Percentiles rank a stretch among this genome's conserved stretches.
These are phyloP conservation scores for Indri indri DNA, from an alignment of 2,113 vertebrate species.

Conservation along the genomic window DNA sequence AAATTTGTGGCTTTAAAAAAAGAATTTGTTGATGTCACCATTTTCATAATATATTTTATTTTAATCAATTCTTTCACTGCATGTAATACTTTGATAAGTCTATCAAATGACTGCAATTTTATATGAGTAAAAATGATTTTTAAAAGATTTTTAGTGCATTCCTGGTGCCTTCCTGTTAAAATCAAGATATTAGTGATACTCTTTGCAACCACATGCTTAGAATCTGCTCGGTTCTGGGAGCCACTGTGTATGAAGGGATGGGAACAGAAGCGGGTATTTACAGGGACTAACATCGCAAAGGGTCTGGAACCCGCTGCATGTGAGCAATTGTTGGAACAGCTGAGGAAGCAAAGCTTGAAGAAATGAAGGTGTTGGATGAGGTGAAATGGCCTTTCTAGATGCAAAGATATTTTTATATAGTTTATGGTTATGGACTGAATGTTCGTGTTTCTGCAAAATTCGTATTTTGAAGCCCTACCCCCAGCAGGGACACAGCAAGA, in stretches of 20 bases:
- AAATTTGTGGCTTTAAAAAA: not conserved
- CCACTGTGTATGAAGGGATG: not conserved
- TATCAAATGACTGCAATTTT: not conserved
- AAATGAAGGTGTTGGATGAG: fast-evolving
- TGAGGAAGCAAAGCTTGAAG: not conserved
- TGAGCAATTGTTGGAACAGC: not conserved
- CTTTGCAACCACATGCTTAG: not conserved
- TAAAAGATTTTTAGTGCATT: not conserved
- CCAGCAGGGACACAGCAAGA: not conserved
- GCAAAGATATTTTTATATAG: no score
- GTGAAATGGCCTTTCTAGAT: not conserved
- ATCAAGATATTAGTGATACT: not conserved
- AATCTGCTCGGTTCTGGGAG: not conserved
- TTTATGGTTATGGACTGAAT: not conserved
- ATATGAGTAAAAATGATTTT: not conserved
- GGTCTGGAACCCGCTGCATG: not conserved
- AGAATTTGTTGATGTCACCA: not conserved
- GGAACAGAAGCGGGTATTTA: fast-evolving
- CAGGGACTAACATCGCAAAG: fast-evolving
- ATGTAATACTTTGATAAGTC: not conserved
- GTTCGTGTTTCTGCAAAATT: not conserved
- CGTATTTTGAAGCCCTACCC: not conserved
- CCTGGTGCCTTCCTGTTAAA: not conserved
- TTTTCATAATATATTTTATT: not conserved
- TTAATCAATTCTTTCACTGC: not conserved